These are phyloP conservation scores for Xanthorhoe designata DNA, from an alignment of 2,888 invertebrate species.

Conservation along the genomic window DNA sequence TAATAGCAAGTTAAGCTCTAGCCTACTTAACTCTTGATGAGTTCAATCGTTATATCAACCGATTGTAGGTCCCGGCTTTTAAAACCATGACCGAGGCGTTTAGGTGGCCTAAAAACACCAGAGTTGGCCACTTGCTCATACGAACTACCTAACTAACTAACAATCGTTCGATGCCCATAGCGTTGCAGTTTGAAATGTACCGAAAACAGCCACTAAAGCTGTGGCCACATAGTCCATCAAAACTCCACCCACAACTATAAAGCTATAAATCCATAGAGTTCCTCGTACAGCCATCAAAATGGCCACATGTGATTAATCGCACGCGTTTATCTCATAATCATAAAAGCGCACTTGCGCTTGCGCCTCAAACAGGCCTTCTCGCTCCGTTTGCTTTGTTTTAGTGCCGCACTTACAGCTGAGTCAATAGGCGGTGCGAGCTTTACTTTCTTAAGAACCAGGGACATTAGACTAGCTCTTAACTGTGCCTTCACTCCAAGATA, in stretches of 20 bases:
- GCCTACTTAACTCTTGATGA: too few species aligned
- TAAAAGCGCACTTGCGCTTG: slow-evolving; percentile 68
- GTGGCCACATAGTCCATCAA: background rate
- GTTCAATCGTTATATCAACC: too few species aligned
- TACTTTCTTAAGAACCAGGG: slow-evolving; percentile 2
- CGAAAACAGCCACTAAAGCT: too few species aligned
- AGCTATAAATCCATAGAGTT: slow-evolving; percentile 23
- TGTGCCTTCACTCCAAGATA: background rate
- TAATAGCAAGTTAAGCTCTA: too few species aligned
- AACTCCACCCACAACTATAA: slow-evolving; percentile 11
- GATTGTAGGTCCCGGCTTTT: too few species aligned
- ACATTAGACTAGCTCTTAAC: background rate
- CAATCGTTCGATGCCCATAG: too few species aligned
- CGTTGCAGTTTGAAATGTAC: too few species aligned
- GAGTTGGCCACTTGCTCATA: too few species aligned
- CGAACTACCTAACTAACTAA: too few species aligned
- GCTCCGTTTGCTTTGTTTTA: slow-evolving; percentile 68
- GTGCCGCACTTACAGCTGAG: slow-evolving; percentile 62
- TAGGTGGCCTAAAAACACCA: too few species aligned
- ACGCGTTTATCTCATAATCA: slow-evolving; percentile 69
- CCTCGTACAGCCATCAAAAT: slow-evolving; percentile 28
- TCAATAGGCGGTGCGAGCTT: slow-evolving; percentile 54
- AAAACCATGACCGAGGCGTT: too few species aligned
- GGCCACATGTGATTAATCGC: slow-evolving; percentile 57
- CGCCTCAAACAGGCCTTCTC: slow-evolving; percentile 64